phyloP scores from a whole-genome alignment of 1,140 invertebrate species.

The Bathynomus jamesi region DNA sequence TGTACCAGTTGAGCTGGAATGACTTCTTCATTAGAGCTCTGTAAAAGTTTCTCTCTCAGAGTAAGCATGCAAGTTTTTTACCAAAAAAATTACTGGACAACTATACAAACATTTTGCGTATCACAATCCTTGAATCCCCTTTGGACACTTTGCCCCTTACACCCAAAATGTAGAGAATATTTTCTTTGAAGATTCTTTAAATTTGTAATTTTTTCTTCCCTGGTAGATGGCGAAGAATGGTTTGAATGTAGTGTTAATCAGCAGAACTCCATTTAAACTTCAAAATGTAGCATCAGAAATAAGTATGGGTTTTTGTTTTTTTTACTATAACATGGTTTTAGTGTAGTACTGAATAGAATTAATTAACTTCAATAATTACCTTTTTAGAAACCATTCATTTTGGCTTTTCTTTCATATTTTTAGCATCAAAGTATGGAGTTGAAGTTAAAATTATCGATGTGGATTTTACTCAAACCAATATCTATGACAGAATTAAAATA shows the following conservation, averaged over 20 bases:
- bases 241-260: slow-evolving; percentile 79
- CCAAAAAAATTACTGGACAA: too few relatives aligned
- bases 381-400: not conserved
- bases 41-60: too few relatives aligned
- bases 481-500: slow-evolving; percentile 68
- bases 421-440: slow-evolving; percentile 64
- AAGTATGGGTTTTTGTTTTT: slow-evolving; percentile 47
- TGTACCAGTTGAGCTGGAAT: too few relatives aligned
- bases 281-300: slow-evolving; percentile 72
- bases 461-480: slow-evolving; percentile 65
- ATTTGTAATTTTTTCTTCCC: slow-evolving; percentile 31
- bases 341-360: not conserved
- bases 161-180: too few relatives aligned
- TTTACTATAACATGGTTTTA: not conserved
- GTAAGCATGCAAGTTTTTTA: too few relatives aligned
- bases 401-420: slow-evolving; percentile 35
- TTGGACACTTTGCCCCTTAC: too few relatives aligned
- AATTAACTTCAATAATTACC: not conserved
- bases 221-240: slow-evolving; percentile 68
- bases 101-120: too few relatives aligned
- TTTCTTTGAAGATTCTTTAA: too few relatives aligned
- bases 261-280: slow-evolving; percentile 72
- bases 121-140: too few relatives aligned
- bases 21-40: too few relatives aligned
- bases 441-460: slow-evolving; percentile 72